Conservation (phyloP, 2,888 invertebrate species). For the Synergus umbraculus region DNA sequence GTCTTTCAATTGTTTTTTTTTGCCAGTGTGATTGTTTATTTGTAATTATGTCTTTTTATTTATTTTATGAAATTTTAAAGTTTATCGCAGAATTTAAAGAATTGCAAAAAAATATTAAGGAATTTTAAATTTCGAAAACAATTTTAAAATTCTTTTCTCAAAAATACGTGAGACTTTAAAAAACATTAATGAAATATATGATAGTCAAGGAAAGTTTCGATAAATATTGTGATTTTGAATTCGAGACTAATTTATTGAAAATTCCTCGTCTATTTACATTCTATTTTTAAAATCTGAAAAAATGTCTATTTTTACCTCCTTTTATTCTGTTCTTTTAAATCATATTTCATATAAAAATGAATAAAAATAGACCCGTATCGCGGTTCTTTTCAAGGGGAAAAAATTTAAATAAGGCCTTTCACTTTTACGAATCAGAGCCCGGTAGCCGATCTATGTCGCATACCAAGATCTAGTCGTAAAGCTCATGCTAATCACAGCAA, state of each 20-base stretch:
- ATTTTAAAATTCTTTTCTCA: too few relatives aligned
- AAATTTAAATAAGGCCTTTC: neutral
- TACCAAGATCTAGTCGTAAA: constrained; percentile 12
- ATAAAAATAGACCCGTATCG: neutral
- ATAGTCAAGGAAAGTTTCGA: too few relatives aligned
- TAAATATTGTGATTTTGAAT: too few relatives aligned
- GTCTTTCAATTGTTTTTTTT: too few relatives aligned
- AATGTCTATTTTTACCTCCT: neutral
- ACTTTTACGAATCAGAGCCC: constrained; percentile 15
- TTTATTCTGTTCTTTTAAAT: neutral
- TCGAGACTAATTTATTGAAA: neutral
- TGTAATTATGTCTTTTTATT: too few relatives aligned
- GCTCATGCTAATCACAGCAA: neutral
- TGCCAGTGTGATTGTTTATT: too few relatives aligned
- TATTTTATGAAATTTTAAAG: too few relatives aligned
- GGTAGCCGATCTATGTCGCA: constrained; percentile 10
- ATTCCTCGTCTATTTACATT: neutral
- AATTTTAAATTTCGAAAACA: too few relatives aligned
- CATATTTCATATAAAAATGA: constrained; percentile 3
- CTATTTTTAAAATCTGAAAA: neutral
- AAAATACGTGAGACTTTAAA: too few relatives aligned
- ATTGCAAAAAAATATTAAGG: too few relatives aligned
- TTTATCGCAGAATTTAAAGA: too few relatives aligned
- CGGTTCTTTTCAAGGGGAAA: neutral
- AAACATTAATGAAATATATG: too few relatives aligned